phyloP scores from a whole-genome alignment of 2,797 vertebrate species.

The Amphiprion clarkii region DNA sequence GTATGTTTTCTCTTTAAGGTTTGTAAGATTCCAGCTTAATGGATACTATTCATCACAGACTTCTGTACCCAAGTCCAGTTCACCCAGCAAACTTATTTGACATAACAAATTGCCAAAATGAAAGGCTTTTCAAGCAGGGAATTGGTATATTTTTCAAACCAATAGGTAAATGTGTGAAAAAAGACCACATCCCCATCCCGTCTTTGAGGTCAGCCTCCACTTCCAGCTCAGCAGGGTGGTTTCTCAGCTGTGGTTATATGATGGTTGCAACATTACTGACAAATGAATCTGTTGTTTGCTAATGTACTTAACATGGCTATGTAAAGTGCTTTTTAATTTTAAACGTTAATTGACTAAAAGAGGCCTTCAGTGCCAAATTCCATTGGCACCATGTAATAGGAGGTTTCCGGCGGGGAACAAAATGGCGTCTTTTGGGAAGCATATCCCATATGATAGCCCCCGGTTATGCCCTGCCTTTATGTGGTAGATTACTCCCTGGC shows the following conservation, averaged over 20 bases:
- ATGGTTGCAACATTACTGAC: conserved; percentile 44
- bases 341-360: conserved; percentile 81
- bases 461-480: conserved; percentile 77
- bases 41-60: conserved; percentile 85
- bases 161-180: conserved; percentile 64
- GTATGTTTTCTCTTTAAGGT: conserved; percentile 88
- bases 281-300: conserved; percentile 71
- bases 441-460: conserved; percentile 76
- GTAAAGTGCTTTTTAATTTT: conserved; percentile 80
- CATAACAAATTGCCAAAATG: conserved; percentile 86
- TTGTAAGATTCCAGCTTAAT: conserved; percentile 85
- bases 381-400: conserved; percentile 72
- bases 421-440: conserved; percentile 68
- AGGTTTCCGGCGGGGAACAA: conserved; percentile 63
- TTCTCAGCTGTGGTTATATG: conserved; percentile 9
- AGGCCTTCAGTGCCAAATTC: conserved; percentile 74
- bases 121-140: conserved; percentile 73
- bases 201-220: conserved; percentile 44
- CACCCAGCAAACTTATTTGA: conserved; percentile 82
- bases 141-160: conserved; percentile 83
- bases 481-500: conserved; percentile 86
- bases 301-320: conserved; percentile 76
- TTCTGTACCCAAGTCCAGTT: conserved; percentile 83
- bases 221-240: conserved; percentile 35
- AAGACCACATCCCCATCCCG: conserved; percentile 17